Percentiles rank a stretch among this genome's conserved stretches.
Evolutionary conservation across 1,140 invertebrate species (phyloP).

Genomic region (Bathynomus jamesi): DNA sequence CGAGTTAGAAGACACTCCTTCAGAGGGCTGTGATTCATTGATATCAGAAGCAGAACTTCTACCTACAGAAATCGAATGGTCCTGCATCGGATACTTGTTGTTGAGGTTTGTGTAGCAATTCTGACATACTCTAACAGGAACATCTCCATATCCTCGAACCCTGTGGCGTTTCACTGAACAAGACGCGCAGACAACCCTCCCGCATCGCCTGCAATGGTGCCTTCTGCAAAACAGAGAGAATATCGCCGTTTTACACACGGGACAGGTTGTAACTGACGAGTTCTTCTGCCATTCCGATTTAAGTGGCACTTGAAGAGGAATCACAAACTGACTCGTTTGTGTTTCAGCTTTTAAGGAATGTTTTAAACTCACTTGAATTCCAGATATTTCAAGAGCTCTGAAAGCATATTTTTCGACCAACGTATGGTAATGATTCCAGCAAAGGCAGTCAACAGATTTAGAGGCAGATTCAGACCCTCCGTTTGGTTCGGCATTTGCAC

Average conservation of each 20-base stretch:
- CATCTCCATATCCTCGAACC: neutral
- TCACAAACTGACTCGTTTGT: neutral
- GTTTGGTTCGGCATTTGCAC: neutral
- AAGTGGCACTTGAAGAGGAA: neutral
- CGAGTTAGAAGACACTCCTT: neutral
- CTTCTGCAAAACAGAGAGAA: neutral
- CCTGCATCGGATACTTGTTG: too few relatives aligned
- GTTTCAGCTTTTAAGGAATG: too few relatives aligned
- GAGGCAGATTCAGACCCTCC: neutral
- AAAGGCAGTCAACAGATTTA: neutral
- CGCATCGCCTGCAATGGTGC: neutral
- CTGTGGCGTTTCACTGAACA: neutral
- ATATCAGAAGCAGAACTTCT: too few relatives aligned
- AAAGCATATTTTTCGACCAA: neutral
- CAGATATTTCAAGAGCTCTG: neutral
- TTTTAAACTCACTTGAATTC: too few relatives aligned
- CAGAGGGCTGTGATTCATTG: too few relatives aligned
- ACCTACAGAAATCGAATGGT: too few relatives aligned
- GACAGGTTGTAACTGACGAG: neutral
- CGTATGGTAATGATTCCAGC: neutral
- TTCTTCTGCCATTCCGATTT: neutral
- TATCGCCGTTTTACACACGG: neutral
- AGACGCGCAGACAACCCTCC: neutral
- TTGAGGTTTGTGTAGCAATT: neutral
- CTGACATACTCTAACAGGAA: neutral